Base-by-base conservation (phyloP, 1,140 invertebrate species). In the Drosophila chauvacae region DNA sequence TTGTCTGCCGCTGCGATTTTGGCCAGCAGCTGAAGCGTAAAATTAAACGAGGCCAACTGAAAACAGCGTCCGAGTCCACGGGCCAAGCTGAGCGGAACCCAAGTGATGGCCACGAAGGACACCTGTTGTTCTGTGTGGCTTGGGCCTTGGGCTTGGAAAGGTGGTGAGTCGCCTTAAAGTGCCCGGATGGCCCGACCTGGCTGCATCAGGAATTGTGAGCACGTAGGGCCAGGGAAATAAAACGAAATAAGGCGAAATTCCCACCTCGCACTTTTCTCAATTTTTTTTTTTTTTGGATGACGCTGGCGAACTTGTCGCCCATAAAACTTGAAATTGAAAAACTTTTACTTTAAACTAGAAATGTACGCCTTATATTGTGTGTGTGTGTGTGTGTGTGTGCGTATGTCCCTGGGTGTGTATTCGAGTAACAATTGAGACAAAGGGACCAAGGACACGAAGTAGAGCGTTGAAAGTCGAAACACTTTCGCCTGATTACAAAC, bases 401-500 rank as follows among this genome's bases (percentile, higher is more conserved):
- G 7, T 28, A 7, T 58, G 44, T 50, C 5, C 10, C 16, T 58
- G 26, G 45, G 16, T 71, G 23, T 47, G n/a, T 63, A 18, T 57
- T 37, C 51, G 59, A 39, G 20, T 50, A 62, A 77, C 57, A 78
- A 78, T 81, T 86, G 61, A 77, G 78, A 86, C 81, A 80, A 82
- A 80, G 63, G 73, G 50, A 44, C 62, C 42, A 28, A 33, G 30
- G 18, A 45, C 39, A 14, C 18, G 35, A 81, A 44, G 69, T 20
- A 51, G 45, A 66, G 37, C 56, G 45, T 47, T 57, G 61, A 64
- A 87, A 82, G 71, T 77, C 71, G 80, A 80, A 90, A 82, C 87
- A 87, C 84, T 91, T 90, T 90, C 82, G 87, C 87, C 70, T 90
- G 86, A 91, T 90, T 90, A 90, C 86, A 83, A 91, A 82, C 82